phyloP scores from a whole-genome alignment of 2,113 vertebrate genomes.

The Choloepus hoffmanni region DNA sequence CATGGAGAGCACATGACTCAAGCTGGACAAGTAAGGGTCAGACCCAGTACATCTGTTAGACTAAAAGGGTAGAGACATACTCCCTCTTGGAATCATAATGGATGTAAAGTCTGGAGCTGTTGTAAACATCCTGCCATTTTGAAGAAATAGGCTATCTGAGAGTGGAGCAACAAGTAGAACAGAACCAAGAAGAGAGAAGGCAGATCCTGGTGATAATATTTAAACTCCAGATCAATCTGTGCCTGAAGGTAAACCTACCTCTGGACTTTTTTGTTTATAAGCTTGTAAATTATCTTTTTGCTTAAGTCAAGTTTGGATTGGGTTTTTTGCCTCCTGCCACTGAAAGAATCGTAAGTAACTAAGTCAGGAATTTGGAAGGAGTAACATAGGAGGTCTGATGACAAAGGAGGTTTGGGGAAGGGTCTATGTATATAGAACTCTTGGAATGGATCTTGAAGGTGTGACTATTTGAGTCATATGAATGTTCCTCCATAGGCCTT shows the following conservation, averaged over 20 bases:
- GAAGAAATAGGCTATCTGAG: not conserved
- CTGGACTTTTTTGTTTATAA: not conserved
- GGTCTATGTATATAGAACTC: not conserved
- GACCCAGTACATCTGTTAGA: not conserved
- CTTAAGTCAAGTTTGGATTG: not conserved
- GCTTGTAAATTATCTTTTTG: no score
- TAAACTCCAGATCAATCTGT: not conserved
- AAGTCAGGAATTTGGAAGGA: not conserved
- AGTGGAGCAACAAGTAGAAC: not conserved
- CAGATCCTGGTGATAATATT: not conserved
- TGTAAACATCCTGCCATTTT: not conserved
- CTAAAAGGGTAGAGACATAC: not conserved
- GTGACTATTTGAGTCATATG: not conserved
- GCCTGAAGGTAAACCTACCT: not conserved
- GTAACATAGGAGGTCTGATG: not conserved
- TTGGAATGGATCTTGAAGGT: not conserved
- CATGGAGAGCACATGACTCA: no score
- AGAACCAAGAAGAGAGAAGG: not conserved
- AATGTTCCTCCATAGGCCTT: not conserved
- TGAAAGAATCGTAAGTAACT: not conserved
- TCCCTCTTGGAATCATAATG: not conserved
- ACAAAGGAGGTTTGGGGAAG: not conserved
- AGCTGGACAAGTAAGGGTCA: no score
- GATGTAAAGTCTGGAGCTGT: not conserved
- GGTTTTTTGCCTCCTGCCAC: not conserved